Evolutionary conservation across 2,888 invertebrate species (phyloP).

Genomic region (Aspidiotus destructor): DNA sequence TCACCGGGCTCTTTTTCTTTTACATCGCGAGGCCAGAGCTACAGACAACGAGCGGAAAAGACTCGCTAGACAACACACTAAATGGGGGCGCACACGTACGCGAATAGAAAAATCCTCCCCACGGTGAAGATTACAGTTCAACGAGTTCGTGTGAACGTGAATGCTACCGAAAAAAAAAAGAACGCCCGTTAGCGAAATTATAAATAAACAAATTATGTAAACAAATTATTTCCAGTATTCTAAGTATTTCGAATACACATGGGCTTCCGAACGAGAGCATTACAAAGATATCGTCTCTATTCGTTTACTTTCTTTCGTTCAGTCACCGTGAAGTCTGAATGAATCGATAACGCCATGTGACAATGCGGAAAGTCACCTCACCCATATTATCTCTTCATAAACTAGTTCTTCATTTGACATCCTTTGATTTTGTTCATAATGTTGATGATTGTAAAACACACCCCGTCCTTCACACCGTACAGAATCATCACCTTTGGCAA

Average conservation of each 20-base stretch:
- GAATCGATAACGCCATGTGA: too few relatives aligned
- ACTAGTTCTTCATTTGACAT: too few relatives aligned
- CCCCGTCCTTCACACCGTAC: too few relatives aligned
- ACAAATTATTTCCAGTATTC: constrained; percentile 32
- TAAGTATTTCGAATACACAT: constrained; percentile 14
- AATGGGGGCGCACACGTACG: not conserved
- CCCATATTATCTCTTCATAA: too few relatives aligned
- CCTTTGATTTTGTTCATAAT: too few relatives aligned
- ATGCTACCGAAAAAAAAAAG: not conserved
- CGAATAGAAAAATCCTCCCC: constrained; percentile 6
- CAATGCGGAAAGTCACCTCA: too few relatives aligned
- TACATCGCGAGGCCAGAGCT: not conserved
- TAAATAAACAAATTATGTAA: constrained; percentile 32
- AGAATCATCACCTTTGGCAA: too few relatives aligned
- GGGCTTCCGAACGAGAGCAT: too few relatives aligned
- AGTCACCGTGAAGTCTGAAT: too few relatives aligned
- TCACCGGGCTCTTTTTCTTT: constrained; percentile 26
- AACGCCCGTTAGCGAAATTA: constrained; percentile 22
- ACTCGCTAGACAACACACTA: not conserved
- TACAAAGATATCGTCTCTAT: too few relatives aligned
- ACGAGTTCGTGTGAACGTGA: constrained; percentile 27
- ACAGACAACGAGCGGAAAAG: constrained; percentile 9
- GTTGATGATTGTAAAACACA: too few relatives aligned
- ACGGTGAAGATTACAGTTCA: constrained; percentile 21
- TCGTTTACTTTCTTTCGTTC: too few relatives aligned